These are phyloP conservation scores for Dioctria linearis DNA, from an alignment of 2,888 invertebrate genomes.

Conservation along the genomic window DNA sequence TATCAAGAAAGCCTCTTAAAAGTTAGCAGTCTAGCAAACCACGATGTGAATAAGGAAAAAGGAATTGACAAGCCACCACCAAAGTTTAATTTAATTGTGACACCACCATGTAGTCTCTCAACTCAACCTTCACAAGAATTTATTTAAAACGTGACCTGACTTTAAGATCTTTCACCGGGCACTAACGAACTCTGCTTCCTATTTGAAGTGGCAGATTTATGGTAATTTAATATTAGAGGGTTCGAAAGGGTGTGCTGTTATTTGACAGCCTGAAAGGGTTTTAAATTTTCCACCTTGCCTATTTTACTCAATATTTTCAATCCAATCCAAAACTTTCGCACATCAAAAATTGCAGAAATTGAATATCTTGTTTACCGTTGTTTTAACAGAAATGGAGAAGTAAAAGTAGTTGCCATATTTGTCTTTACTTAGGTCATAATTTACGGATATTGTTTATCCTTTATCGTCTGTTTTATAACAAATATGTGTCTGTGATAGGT, in stretches of 20 bases:
- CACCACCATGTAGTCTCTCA: constrained; percentile 19
- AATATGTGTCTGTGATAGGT: too few species aligned
- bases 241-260: constrained; percentile 46
- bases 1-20: constrained; percentile 43
- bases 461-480: not conserved
- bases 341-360: not conserved
- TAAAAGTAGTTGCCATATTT: not conserved
- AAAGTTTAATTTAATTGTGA: constrained; percentile 58
- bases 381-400: not conserved
- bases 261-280: constrained; percentile 45
- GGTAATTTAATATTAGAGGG: constrained; percentile 53
- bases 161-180: constrained; percentile 40
- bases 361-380: constrained; percentile 2
- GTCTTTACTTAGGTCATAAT: not conserved
- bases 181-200: constrained; percentile 54
- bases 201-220: constrained; percentile 56
- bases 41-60: not conserved
- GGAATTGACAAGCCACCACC: constrained; percentile 52
- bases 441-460: not conserved
- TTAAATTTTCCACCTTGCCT: constrained; percentile 17
- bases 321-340: not conserved
- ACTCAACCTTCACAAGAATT: constrained; percentile 11
- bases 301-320: not conserved
- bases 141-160: constrained; percentile 52
- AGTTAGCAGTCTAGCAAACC: constrained; percentile 25